phyloP scores from a whole-genome alignment of 2,113 vertebrate species.

The Gymnobelideus leadbeateri region DNA sequence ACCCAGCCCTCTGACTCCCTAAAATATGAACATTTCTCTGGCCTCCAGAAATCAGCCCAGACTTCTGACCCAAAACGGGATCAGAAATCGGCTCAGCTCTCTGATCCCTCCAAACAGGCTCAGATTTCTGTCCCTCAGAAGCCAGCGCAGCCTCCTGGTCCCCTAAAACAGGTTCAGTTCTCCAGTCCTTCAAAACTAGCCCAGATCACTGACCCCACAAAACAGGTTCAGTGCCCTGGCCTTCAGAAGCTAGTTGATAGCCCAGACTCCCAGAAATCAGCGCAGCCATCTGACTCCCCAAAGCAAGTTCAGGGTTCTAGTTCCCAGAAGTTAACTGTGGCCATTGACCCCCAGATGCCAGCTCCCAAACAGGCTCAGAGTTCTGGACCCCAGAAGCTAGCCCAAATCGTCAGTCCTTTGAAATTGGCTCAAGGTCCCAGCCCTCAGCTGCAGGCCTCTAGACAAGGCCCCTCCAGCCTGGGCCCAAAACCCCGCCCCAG shows the following conservation, averaged over 20 bases:
- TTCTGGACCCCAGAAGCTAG: neutral
- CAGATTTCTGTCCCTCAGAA: neutral
- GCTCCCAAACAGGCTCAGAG: neutral
- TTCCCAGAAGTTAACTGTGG: neutral
- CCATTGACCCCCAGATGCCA: neutral
- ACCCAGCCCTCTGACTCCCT: neutral
- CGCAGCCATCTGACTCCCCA: neutral
- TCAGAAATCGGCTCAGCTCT: neutral
- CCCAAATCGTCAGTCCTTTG: neutral
- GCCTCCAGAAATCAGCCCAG: neutral
- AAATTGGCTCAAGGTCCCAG: neutral
- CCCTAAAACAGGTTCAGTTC: neutral
- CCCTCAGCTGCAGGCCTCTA: neutral
- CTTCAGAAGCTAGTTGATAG: neutral
- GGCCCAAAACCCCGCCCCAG: neutral
- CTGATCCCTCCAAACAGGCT: neutral
- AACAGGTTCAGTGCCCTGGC: neutral
- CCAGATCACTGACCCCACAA: neutral
- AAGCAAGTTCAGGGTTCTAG: neutral
- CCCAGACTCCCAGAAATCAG: neutral
- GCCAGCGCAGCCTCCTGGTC: rapidly evolving
- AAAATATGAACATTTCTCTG: neutral
- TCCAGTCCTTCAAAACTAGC: neutral
- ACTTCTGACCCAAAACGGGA: neutral
- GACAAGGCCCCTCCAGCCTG: neutral